Percentiles rank a stretch among this genome's conserved stretches.
Evolutionary conservation across 2,888 invertebrate genomes (phyloP).

Genomic region (Galeruca laticollis): DNA sequence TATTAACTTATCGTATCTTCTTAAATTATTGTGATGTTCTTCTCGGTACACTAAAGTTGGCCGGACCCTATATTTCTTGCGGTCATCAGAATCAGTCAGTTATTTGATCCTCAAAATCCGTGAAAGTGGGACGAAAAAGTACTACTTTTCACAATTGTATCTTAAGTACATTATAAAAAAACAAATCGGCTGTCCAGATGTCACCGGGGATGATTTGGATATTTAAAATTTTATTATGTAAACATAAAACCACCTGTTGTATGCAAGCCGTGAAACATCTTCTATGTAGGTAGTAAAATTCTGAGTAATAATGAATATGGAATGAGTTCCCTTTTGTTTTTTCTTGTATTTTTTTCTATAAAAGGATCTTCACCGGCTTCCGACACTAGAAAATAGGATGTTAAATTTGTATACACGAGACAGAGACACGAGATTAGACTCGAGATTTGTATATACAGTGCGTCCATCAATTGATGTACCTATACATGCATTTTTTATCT

Average conservation of each 20-base stretch:
- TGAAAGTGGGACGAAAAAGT: too few species aligned
- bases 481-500: too few species aligned
- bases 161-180: too few species aligned
- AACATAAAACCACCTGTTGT: conserved; percentile 36
- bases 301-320: conserved; percentile 34
- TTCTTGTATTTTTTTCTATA: conserved; percentile 21
- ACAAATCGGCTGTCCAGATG: conserved; percentile 1
- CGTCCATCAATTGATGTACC: too few species aligned
- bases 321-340: conserved; percentile 28
- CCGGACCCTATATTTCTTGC: too few species aligned
- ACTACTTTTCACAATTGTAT: too few species aligned
- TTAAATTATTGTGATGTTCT: too few species aligned
- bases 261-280: conserved; percentile 18
- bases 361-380: conserved; percentile 21
- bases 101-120: too few species aligned
- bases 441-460: background rate
- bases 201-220: conserved; percentile 24
- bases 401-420: conserved; percentile 42
- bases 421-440: conserved; percentile 34
- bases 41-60: too few species aligned
- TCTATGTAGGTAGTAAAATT: conserved; percentile 22
- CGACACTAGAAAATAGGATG: conserved; percentile 43
- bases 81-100: too few species aligned
- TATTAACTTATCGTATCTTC: too few species aligned
- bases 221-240: conserved; percentile 34